A percentile compares a stretch with the other conserved stretches of the same genome.
Evolutionary conservation across 1,140 invertebrate species (phyloP).

Genomic region (Procambarus virginalis): DNA sequence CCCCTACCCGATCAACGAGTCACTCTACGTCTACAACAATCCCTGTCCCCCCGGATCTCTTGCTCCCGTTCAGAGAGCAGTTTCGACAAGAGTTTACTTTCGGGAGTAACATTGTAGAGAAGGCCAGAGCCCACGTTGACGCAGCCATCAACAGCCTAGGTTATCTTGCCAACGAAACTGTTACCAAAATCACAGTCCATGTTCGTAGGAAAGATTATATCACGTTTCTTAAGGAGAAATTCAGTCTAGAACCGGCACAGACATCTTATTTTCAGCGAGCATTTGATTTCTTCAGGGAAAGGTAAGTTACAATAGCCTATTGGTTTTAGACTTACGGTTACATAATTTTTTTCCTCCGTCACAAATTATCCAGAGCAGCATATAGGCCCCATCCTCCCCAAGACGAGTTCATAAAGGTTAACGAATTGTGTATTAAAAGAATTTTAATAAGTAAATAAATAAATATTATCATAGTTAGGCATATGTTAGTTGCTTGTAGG

Average conservation of each 20-base stretch:
- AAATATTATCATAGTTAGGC: no score
- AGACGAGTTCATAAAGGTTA: no score
- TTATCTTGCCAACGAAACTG: background rate
- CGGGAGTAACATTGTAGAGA: background rate
- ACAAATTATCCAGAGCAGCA: no score
- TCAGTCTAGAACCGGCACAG: background rate
- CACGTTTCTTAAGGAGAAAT: background rate
- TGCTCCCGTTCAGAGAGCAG: background rate
- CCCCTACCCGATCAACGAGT: no score
- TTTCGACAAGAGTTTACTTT: background rate
- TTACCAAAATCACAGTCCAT: conserved; percentile 2
- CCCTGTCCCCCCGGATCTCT: background rate
- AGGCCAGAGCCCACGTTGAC: background rate
- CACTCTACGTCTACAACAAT: background rate
- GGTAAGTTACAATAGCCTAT: background rate
- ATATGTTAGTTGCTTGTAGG: background rate
- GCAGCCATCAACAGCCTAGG: background rate
- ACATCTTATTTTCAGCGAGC: background rate
- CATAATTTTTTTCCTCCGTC: background rate
- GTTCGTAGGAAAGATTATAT: background rate
- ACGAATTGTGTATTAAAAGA: no score
- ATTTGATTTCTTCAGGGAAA: conserved; percentile 15
- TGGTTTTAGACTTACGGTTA: background rate
- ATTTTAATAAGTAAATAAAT: no score
- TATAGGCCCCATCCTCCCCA: no score